Base-by-base conservation (phyloP, 2,888 invertebrate genomes). In the Cetonia aurata region DNA sequence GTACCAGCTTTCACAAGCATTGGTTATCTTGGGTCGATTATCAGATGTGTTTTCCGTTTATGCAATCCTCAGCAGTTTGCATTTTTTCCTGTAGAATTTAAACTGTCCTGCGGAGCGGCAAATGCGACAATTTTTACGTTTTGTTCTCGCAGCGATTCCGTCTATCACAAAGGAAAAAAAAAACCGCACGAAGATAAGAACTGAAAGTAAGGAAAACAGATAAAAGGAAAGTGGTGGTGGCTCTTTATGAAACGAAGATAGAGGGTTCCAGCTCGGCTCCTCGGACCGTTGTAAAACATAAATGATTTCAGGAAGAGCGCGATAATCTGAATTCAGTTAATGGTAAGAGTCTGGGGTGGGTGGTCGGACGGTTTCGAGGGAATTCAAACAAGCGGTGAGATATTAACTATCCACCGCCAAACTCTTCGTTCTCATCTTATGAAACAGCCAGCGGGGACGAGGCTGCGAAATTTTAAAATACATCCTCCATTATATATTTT, bases 111-210 rank as follows among this genome's bases (percentile, higher is more conserved):
- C 15, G 19, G 48, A 50, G 15, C 13, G 42, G 37, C 12, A 62
- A 52, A 52, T 19, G 62, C 37, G 62, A 62, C 62, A 62, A 62
- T 50, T 62, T 44, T 62, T 62, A 44, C 50, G 62, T 62, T 62
- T 50, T 62, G 62, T 62, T 62, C 62, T 50, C 50, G 50, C 48
- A 62, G 25, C 62, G 33, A 33, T 62, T 62, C 17, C 62, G 48
- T 50, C 37, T 50, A 62, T 62, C 62, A 37, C 62, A 33, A 37
- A 62, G 50, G 17, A 33, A 50, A 50, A 37, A 37, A 37, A 4
- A n/a, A 4, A 25, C 3, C 3, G 15, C 62, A 17, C 17, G 4
- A 15, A 48, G 62, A 62, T 62, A 50, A 62, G 62, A 15, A 50
- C 37, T 37, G 17, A 37, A 50, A 62, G 33, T 50, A 62, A 62